A percentile compares a stretch with the other conserved stretches of the same genome.
phyloP scores from a whole-genome alignment of 2,888 invertebrate species.

The Bhutanitis thaidina region DNA sequence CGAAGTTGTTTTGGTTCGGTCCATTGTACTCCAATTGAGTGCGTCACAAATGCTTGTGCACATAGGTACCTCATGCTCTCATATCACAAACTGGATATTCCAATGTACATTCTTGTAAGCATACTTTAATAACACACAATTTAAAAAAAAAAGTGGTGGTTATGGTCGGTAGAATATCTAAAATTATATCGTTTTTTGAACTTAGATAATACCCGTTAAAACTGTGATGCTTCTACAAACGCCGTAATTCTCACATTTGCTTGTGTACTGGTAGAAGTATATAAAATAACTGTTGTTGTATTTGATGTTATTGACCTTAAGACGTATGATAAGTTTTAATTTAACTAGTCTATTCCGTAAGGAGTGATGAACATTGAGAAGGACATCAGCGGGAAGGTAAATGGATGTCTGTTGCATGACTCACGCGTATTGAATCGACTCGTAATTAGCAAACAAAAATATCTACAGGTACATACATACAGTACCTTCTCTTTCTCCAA shows the following conservation, averaged over 20 bases:
- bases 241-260: not conserved
- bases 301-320: constrained; percentile 29
- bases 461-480: no score
- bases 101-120: not conserved
- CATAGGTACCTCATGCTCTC: constrained; percentile 1
- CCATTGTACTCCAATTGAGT: constrained; percentile 49
- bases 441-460: not conserved
- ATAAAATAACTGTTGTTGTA: constrained; percentile 1
- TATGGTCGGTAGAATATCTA: no score
- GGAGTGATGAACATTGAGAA: constrained; percentile 25
- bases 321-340: constrained; percentile 29
- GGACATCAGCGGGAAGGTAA: constrained; percentile 19
- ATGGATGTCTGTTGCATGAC: constrained; percentile 4
- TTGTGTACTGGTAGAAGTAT: not conserved
- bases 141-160: no score
- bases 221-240: not conserved
- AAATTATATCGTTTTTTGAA: no score
- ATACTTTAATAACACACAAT: no score
- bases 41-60: constrained; percentile 32
- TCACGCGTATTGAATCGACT: not conserved
- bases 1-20: constrained; percentile 53
- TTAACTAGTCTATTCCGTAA: constrained; percentile 29
- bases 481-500: no score
- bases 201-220: not conserved
- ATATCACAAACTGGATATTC: not conserved